Conservation (phyloP, 2,888 invertebrate genomes). For the Cerastoderma edule region DNA sequence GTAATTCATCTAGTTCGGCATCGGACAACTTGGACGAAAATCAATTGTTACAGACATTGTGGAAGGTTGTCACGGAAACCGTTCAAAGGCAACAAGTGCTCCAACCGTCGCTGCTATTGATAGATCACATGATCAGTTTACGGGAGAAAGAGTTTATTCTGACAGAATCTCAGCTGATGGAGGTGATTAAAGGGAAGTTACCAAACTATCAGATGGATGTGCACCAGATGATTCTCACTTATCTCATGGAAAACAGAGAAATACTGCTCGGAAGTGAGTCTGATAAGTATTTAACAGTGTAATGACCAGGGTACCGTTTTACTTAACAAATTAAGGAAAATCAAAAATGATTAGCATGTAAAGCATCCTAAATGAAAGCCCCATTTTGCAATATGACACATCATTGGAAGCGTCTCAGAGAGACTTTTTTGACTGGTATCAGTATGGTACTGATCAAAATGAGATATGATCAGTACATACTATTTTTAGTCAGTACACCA, state of each 20-base stretch:
- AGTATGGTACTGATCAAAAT: too few relatives aligned
- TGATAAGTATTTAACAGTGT: too few relatives aligned
- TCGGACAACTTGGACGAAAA: conserved; percentile 29
- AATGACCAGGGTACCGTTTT: too few relatives aligned
- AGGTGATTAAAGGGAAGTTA: conserved; percentile 51
- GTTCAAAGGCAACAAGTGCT: conserved; percentile 62
- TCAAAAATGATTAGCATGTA: too few relatives aligned
- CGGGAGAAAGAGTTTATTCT: conserved; percentile 50
- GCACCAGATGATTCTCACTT: conserved; percentile 62
- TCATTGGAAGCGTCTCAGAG: too few relatives aligned
- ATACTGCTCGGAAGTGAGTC: conserved; percentile 65
- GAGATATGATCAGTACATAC: too few relatives aligned
- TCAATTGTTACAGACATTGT: conserved; percentile 47
- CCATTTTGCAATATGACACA: too few relatives aligned
- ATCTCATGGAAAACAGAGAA: conserved; percentile 62
- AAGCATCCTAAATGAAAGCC: too few relatives aligned
- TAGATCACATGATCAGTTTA: conserved; percentile 50
- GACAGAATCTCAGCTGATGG: conserved; percentile 61
- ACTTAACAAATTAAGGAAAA: too few relatives aligned
- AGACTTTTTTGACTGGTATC: too few relatives aligned
- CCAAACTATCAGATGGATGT: conserved; percentile 61
- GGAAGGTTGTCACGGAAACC: conserved; percentile 65
- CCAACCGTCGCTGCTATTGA: conserved; percentile 58
- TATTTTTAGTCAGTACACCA: too few relatives aligned
- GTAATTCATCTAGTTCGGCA: conserved; percentile 15